phyloP scores from a whole-genome alignment of 2,113 vertebrate genomes.

The Strigops habroptila region DNA sequence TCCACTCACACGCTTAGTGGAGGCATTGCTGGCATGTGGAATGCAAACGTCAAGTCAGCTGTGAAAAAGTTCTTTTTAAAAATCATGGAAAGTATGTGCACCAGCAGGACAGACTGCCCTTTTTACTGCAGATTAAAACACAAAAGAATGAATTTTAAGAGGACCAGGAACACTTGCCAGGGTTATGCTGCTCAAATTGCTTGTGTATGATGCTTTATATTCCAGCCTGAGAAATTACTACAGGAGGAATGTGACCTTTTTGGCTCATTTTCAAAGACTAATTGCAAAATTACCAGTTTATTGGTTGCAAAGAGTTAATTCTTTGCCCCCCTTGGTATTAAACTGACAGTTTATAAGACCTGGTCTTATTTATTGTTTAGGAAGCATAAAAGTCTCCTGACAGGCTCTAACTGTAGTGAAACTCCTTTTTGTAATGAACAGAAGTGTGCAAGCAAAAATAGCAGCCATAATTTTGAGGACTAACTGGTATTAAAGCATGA shows the following conservation, averaged over 20 bases:
- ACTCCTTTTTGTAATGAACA: neutral
- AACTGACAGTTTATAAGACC: slow-evolving; percentile 17
- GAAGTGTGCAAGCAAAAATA: neutral
- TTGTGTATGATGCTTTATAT: slow-evolving; percentile 19
- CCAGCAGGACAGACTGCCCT: slow-evolving; percentile 56
- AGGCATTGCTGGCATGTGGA: slow-evolving; percentile 54
- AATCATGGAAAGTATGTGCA: neutral
- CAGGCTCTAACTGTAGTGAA: neutral
- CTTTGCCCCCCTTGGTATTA: slow-evolving; percentile 21
- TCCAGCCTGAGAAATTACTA: slow-evolving; percentile 34
- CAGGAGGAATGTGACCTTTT: slow-evolving; percentile 13
- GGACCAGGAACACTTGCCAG: neutral
- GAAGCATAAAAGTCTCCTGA: neutral
- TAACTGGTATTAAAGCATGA: neutral
- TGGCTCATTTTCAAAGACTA: slow-evolving; percentile 39
- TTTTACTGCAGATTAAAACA: slow-evolving; percentile 60
- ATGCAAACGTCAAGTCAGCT: slow-evolving; percentile 41
- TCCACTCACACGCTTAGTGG: slow-evolving; percentile 48
- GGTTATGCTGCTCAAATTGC: slow-evolving; percentile 26
- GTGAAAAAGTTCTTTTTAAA: slow-evolving; percentile 60
- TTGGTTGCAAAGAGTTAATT: slow-evolving; percentile 59
- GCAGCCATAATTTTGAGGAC: neutral
- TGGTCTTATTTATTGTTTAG: neutral
- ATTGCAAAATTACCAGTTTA: slow-evolving; percentile 32
- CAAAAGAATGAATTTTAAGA: slow-evolving; percentile 47